A percentile compares a stretch with the other conserved stretches of the same genome.
phyloP scores from a whole-genome alignment of 2,113 vertebrate genomes.

The Neodontobutis hainanensis region DNA sequence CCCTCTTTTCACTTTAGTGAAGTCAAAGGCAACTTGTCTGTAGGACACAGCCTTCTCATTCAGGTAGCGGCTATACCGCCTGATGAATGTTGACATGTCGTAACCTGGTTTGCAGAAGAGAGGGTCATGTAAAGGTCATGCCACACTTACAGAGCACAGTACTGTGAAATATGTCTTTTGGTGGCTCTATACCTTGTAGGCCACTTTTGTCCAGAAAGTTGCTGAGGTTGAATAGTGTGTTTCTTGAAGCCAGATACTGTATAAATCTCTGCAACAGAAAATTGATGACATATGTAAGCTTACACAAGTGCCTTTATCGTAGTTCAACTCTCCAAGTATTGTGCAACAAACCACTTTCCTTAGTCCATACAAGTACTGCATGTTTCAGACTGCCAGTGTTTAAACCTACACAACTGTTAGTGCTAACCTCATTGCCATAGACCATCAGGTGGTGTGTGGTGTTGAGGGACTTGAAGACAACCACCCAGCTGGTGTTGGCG shows the following conservation, averaged over 20 bases:
- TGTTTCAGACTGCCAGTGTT: background rate
- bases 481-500: slow-evolving; percentile 93
- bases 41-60: slow-evolving; percentile 97
- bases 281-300: slow-evolving; percentile 2
- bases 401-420: background rate
- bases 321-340: background rate
- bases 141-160: background rate
- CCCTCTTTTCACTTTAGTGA: slow-evolving; percentile 97
- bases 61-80: slow-evolving; percentile 92
- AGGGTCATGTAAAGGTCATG: background rate
- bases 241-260: slow-evolving; percentile 96
- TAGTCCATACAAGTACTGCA: no score
- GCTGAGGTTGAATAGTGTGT: slow-evolving; percentile 95
- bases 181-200: slow-evolving; percentile 83
- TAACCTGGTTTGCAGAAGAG: slow-evolving; percentile 78
- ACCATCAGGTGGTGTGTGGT: slow-evolving; percentile 95
- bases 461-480: slow-evolving; percentile 94
- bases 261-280: slow-evolving; percentile 88
- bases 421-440: slow-evolving; percentile 89
- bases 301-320: background rate
- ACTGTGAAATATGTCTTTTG: background rate
- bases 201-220: slow-evolving; percentile 98
- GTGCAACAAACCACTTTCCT: slow-evolving; percentile 1
- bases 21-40: slow-evolving; percentile 96
- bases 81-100: slow-evolving; percentile 94